Evolutionary conservation across 2,888 invertebrate species (phyloP), one percentile per base, ranked within the genome.

Genomic region (Archips crataeganus): DNA sequence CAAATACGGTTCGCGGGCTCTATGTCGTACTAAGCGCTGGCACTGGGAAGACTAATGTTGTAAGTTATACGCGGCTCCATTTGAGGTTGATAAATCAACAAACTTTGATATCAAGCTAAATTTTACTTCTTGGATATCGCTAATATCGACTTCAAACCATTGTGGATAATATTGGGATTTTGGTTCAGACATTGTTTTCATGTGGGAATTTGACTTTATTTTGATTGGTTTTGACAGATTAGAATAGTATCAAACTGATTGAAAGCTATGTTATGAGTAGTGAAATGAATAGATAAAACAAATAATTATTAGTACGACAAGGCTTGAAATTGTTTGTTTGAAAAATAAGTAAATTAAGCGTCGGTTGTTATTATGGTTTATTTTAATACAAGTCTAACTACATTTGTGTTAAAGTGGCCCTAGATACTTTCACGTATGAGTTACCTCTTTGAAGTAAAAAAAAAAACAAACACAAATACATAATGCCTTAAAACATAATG

Each of bases 1-100:
- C 60, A 59, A 74, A 69, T 74, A 65, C 45, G 59, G 60, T 73
- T 63, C 69, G 73, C 47, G 59, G 47, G 42, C n/a, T 69, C 59
- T 59, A 63, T 63, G 66, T 49, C 64, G 23, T 67, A 73, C 68
- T 69, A 34, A 64, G 59, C 59, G 63, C 68, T 63, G 73, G 32
- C 68, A 69, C 32, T 54, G 51, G 3, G 39, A 62, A 57, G 63
- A 68, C 4, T 66, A 69, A 73, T 54, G 57, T 42, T 59, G 5
- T 4, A 68, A 68, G 47, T 68, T 63, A n/a, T n/a, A 23, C 61
- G 57, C 57, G 8, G 51, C 42, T 39, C 36, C 23, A n/a, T 45
- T 39, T 32, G 68, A 62, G 32, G 47, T n/a, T 57, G 10, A 47
- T 68, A 59, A 59, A 59, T 64, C 63, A 63, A 64, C 36, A 10